Base-by-base conservation (phyloP, 2,113 vertebrate genomes). In the Leptobrachium leishanense region DNA sequence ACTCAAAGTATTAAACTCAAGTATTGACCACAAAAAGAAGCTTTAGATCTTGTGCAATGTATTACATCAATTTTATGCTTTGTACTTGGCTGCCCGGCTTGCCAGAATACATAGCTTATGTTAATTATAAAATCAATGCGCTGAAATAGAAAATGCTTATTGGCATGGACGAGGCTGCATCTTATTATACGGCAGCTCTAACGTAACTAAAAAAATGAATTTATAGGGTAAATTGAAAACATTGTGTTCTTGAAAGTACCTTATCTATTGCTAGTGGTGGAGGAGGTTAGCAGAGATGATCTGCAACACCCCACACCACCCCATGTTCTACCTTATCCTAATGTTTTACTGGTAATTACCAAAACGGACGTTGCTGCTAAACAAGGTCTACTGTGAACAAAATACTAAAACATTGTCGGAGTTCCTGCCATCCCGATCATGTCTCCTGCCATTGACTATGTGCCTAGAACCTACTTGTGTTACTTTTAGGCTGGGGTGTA, bases 101-200 rank as follows among this genome's bases (percentile, higher is more conserved):
- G 55, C 68, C 13, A 53, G 68, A 77, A 70, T 70, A 63, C 70
- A 77, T 77, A 63, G 76, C 76, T n/a, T 70, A 63, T 77, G 55
- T 70, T 77, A 77, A 70, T 77, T 46, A 77, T 55, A 77, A 77
- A 77, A 77, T 70, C 76, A 77, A 77, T 77, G 55, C 67, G n/a
- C 67, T 40, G 63, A 77, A 70, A 71, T 69, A 77, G 67, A 70
- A 70, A 46, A 63, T 63, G 76, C 44, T 41, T 50, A 77, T 46
- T 70, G 67, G 42, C 43, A 40, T 63, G 67, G 31, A 70, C 12
- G 10, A 44, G 67, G 20, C 39, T 43, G 64, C 41, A 55, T 53
- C n/a, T 70, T 77, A 77, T 39, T 77, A 77, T 44, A 50, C 53
- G 59, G 53, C 67, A 63, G 6, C 15, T 46, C 20, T 63, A 77